Evolutionary conservation across 2,113 vertebrate genomes (phyloP).

Genomic region (Oryctolagus cuniculus): mOryCun1.1 NC_091442.1:26288001-26288500

Average conservation of each 20-base stretch:
- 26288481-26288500: not conserved
- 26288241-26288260: not conserved
- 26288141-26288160: too few species aligned
- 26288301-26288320: constrained; percentile 4
- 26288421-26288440: not conserved
- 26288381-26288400: not conserved
- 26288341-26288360: not conserved
- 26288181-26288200: not conserved
- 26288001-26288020: too few species aligned
- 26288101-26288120: too few species aligned
- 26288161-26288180: not conserved
- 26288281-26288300: not conserved
- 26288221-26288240: not conserved
- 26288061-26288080: too few species aligned
- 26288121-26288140: too few species aligned
- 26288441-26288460: not conserved
- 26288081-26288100: too few species aligned
- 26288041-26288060: too few species aligned
- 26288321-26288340: not conserved
- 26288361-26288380: not conserved
- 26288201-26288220: not conserved
- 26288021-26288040: too few species aligned
- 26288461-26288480: not conserved
- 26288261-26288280: not conserved
- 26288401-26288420: constrained; percentile 43